Evolutionary conservation across 2,797 vertebrate genomes (phyloP), one percentile per base, ranked within the genome.

Genomic region (Somateria mollissima): DNA sequence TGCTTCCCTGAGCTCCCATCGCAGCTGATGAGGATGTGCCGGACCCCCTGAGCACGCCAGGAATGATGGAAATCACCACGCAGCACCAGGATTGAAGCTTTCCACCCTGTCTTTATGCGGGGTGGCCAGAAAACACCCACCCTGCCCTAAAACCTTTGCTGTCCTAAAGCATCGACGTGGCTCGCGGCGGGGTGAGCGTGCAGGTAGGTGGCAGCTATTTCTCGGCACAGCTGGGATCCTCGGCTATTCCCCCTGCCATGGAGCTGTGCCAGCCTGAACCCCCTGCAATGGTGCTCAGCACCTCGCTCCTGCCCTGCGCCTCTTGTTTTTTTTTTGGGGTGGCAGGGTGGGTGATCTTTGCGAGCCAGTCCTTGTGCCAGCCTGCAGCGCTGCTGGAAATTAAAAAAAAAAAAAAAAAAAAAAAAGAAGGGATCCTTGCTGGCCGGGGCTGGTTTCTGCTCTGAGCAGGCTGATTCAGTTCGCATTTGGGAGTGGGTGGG

Each of bases 141-240:
- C 67, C 73, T 4, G 39, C 64, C 86, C 10, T 6, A 2, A 39
- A 28, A 4, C 51, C 0, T 41, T 53, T 12, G 56, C 83, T n/a
- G 84, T 60, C 85, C 75, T 70, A 1, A 21, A 5, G 75, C 0
- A 47, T 8, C 51, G 85, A 21, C 2, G 36, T 39, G 93, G 92
- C 86, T 94, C 12, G 53, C 91, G 18, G 41, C 74, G 8, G 92
- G 91, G 75, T 2, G 60, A 61, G 74, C 6, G 53, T 39, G 81
- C 66, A 22, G 78, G 89, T 94, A 64, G 92, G 94, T 56, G 92
- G 91, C 21, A 87, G 82, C 93, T 87, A 84, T 91, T 94, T 71
- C 76, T 34, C 1, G 9, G 37, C 11, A 14, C 1, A 18, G 32
- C 72, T 75, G 84, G 81, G 30, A 76, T 61, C 89, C 79, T 94